phyloP scores from a whole-genome alignment of 1,140 invertebrate species.

The Drosophila ironensis region DNA sequence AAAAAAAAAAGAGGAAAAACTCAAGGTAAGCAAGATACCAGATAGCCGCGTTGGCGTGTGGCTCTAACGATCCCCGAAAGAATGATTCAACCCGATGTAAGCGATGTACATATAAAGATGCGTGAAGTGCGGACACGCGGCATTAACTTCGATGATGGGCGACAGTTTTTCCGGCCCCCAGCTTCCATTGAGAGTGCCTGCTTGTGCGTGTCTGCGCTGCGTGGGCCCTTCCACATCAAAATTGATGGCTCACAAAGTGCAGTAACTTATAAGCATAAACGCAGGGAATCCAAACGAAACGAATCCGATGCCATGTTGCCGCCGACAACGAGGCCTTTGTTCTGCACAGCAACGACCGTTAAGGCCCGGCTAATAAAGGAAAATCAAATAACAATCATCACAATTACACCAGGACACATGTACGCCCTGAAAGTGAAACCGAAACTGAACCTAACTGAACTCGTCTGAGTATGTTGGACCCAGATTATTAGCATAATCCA shows the following conservation, averaged over 20 bases:
- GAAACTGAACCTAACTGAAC: constrained; percentile 23
- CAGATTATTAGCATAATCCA: constrained; percentile 36
- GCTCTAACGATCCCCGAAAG: constrained; percentile 7
- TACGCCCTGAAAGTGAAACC: not conserved
- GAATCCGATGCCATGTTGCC: not conserved
- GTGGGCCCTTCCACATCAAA: constrained; percentile 14
- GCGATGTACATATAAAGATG: constrained; percentile 3
- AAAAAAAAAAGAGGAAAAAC: too few species aligned
- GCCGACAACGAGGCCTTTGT: constrained; percentile 21
- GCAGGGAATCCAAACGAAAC: too few species aligned
- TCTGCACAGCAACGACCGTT: constrained; percentile 14
- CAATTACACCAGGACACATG: constrained; percentile 29
- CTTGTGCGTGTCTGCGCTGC: not conserved
- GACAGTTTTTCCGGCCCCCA: constrained; percentile 34
- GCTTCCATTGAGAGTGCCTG: not conserved
- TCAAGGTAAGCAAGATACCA: constrained; percentile 28
- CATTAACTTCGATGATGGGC: constrained; percentile 31
- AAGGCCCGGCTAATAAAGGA: constrained; percentile 31
- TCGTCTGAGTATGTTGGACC: not conserved
- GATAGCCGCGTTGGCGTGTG: constrained; percentile 13
- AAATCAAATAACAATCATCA: constrained; percentile 41
- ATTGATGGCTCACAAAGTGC: constrained; percentile 33
- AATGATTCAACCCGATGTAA: not conserved
- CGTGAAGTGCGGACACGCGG: constrained; percentile 22
- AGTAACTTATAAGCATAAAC: constrained; percentile 43